Evolutionary conservation across 2,113 vertebrate species (phyloP).

Genomic region (Boulengeromyrus knoepffleri): DNA sequence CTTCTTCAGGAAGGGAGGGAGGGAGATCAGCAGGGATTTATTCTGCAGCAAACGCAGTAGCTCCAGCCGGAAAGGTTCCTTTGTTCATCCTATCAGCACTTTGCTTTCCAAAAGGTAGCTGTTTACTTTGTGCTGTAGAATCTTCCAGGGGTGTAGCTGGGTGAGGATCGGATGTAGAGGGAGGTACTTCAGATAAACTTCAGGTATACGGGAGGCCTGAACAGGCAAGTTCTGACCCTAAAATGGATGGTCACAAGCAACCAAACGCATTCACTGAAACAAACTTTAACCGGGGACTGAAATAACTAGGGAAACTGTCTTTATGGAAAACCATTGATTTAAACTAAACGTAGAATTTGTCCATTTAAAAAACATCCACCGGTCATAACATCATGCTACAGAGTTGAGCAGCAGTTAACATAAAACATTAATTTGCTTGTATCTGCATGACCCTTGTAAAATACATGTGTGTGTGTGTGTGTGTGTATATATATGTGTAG

Average conservation of each 20-base stretch:
- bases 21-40: not conserved
- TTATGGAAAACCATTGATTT: not conserved
- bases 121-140: not conserved
- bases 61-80: not conserved
- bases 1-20: not conserved
- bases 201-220: not conserved
- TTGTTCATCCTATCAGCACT: not conserved
- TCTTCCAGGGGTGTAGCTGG: not conserved
- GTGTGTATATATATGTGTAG: too few relatives aligned
- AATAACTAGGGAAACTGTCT: not conserved
- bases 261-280: not conserved
- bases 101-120: not conserved
- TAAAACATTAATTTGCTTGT: slow-evolving; percentile 19
- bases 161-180: not conserved
- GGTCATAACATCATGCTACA: not conserved
- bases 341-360: not conserved
- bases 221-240: not conserved
- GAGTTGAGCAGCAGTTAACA: not conserved
- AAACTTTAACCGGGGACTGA: not conserved
- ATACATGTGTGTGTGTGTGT: too few relatives aligned
- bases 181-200: not conserved
- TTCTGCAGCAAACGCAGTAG: not conserved
- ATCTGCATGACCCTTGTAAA: slow-evolving; percentile 25
- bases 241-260: slow-evolving; percentile 8
- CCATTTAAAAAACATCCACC: not conserved